Evolutionary conservation across 2,888 invertebrate genomes (phyloP).

Genomic region (Atethmia centrago): DNA sequence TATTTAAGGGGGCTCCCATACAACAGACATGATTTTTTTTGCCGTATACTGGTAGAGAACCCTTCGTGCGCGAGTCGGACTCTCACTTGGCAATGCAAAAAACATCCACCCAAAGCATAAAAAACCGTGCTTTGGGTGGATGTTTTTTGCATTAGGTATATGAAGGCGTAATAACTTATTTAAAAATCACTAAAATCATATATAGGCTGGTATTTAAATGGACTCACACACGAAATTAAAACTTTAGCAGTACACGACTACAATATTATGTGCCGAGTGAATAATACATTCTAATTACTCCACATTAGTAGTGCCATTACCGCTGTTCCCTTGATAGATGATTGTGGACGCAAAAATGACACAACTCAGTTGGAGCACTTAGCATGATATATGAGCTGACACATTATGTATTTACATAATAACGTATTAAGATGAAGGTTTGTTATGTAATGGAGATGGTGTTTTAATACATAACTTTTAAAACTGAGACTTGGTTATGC

Average conservation of each 20-base stretch:
- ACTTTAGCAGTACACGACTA: neutral
- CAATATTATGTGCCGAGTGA: neutral
- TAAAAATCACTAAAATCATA: no score
- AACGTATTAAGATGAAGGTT: conserved; percentile 26
- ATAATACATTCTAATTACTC: conserved; percentile 38
- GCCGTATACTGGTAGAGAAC: no score
- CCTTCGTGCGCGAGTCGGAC: no score
- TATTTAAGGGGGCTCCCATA: no score
- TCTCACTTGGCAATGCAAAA: no score
- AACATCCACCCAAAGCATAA: no score
- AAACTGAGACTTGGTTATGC: neutral
- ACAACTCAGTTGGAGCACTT: conserved; percentile 55
- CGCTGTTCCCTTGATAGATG: conserved; percentile 49
- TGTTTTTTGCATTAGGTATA: no score
- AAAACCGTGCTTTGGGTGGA: no score
- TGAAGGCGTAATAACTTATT: no score
- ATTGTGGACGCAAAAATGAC: conserved; percentile 50
- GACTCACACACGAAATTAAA: no score
- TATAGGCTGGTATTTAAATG: no score
- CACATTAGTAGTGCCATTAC: conserved; percentile 45
- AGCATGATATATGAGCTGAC: conserved; percentile 60
- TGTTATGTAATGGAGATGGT: conserved; percentile 1
- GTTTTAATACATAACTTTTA: conserved; percentile 7
- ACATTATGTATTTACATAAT: conserved; percentile 36
- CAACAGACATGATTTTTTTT: no score